These are phyloP conservation scores for Rattus rattus DNA, from an alignment of 2,113 vertebrate genomes.

Conservation along the genomic window DNA sequence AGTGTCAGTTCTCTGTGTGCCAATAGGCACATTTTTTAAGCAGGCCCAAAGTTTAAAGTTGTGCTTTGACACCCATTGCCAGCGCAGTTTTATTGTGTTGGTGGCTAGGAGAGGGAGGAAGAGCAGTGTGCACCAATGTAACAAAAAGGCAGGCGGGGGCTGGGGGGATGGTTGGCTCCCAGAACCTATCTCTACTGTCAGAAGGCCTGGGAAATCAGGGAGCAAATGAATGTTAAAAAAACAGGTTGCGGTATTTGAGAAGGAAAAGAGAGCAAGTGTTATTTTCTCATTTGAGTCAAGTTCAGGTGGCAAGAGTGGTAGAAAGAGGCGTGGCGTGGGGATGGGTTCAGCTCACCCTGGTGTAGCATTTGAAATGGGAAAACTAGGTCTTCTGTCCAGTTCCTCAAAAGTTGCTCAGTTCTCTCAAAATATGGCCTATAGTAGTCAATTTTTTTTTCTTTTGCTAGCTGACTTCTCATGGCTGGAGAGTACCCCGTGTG, in stretches of 20 bases:
- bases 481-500: constrained; percentile 51
- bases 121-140: neutral
- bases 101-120: constrained; percentile 46
- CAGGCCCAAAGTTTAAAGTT: constrained; percentile 43
- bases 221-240: neutral
- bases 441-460: neutral
- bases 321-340: neutral
- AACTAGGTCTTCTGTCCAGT: constrained; percentile 39
- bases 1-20: constrained; percentile 55
- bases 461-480: constrained; percentile 38
- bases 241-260: constrained; percentile 23
- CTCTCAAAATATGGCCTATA: constrained; percentile 35
- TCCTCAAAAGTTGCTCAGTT: neutral
- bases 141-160: neutral
- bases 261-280: neutral
- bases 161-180: neutral
- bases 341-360: neutral
- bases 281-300: constrained; percentile 40
- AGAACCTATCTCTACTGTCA: neutral
- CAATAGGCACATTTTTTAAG: constrained; percentile 64
- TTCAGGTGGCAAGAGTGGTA: neutral
- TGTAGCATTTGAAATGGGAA: constrained; percentile 11
- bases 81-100: constrained; percentile 33
- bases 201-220: neutral
- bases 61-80: constrained; percentile 18